A percentile compares a stretch with the other conserved stretches of the same genome.
Conservation (phyloP, 53 echinoderm and acorn worm species). For the Antedon mediterranea region DNA sequence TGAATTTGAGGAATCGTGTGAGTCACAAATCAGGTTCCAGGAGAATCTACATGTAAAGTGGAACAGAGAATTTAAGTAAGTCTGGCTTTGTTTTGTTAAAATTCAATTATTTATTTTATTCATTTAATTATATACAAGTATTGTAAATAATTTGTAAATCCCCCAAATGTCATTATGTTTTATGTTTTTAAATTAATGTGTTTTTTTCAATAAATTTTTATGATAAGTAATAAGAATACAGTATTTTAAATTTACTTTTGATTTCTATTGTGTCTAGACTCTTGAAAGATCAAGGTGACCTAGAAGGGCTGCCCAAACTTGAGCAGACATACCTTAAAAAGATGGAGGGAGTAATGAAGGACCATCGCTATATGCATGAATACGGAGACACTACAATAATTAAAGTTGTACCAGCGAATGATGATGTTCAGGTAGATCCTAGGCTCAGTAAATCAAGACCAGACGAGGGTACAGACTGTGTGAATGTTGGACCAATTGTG, state of each 20-base stretch:
- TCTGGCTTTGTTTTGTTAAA: background rate
- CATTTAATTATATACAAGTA: too few species aligned
- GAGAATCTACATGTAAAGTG: conserved; percentile 11
- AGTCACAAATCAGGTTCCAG: conserved; percentile 35
- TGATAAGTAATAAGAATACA: too few species aligned
- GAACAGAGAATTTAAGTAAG: background rate
- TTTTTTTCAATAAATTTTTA: too few species aligned
- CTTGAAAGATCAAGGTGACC: conserved; percentile 4
- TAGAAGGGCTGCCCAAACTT: conserved; percentile 5
- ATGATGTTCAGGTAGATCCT: background rate
- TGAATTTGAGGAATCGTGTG: conserved; percentile 60
- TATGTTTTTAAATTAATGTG: too few species aligned
- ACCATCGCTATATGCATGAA: conserved; percentile 82
- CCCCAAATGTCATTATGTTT: too few species aligned
- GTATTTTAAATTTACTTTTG: too few species aligned
- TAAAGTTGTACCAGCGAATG: background rate
- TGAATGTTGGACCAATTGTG: background rate
- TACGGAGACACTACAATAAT: conserved; percentile 36
- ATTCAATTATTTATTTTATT: background rate
- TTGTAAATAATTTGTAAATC: too few species aligned
- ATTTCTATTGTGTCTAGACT: background rate
- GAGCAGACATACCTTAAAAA: conserved; percentile 33
- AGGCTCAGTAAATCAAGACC: background rate
- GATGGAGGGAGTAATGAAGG: conserved; percentile 29
- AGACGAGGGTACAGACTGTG: background rate